Evolutionary conservation across 1,140 invertebrate genomes (phyloP).

Genomic region (Cydia fagiglandana): DNA sequence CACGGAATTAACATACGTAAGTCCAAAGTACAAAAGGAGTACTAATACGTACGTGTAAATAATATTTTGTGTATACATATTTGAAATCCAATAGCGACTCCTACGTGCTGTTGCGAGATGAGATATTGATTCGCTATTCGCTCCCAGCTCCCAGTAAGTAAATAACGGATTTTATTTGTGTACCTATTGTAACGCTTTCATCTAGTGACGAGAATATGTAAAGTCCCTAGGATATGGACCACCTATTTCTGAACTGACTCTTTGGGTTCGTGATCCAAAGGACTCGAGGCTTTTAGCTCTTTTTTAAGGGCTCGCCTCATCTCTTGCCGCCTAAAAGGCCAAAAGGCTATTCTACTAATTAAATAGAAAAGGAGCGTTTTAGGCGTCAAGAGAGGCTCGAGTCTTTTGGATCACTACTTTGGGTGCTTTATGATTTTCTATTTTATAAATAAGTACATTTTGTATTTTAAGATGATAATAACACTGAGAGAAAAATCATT

Average conservation of each 20-base stretch:
- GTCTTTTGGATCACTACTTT: too few species aligned
- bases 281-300: too few species aligned
- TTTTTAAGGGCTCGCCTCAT: too few species aligned
- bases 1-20: neutral
- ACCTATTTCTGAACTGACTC: neutral
- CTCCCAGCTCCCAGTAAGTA: slow-evolving; percentile 17
- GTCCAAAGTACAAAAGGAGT: slow-evolving; percentile 8
- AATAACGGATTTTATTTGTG: slow-evolving; percentile 13
- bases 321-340: too few species aligned
- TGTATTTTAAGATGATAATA: too few species aligned
- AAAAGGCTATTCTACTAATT: too few species aligned
- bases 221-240: neutral
- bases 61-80: slow-evolving; percentile 13
- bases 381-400: too few species aligned
- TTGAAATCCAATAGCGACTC: slow-evolving; percentile 2
- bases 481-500: too few species aligned
- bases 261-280: too few species aligned
- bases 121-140: slow-evolving; percentile 9
- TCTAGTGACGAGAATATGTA: slow-evolving; percentile 9
- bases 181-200: slow-evolving; percentile 2
- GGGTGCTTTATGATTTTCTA: too few species aligned
- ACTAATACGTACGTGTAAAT: slow-evolving; percentile 7
- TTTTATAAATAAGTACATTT: too few species aligned
- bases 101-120: slow-evolving; percentile 2
- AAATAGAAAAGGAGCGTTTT: too few species aligned